These are phyloP conservation scores for Frieseomelitta varia DNA, from an alignment of 1,140 invertebrate genomes.

Conservation along the genomic window DNA sequence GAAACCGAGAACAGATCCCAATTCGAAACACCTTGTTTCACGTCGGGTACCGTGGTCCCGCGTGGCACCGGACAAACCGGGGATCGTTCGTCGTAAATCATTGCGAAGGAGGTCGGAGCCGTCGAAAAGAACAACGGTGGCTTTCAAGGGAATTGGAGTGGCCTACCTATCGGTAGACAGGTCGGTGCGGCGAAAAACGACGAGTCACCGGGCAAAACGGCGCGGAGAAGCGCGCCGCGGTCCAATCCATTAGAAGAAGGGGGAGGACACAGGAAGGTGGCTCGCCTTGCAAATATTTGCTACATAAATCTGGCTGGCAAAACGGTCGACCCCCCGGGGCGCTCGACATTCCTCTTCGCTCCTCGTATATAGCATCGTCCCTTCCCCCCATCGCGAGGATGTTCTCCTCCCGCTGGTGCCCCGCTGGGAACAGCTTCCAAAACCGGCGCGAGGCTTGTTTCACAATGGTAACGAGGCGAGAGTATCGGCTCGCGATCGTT, in stretches of 20 bases:
- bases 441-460: slow-evolving; percentile 36
- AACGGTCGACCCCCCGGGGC: slow-evolving; percentile 53
- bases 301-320: slow-evolving; percentile 66
- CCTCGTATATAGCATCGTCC: slow-evolving; percentile 14
- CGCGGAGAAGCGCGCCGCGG: slow-evolving; percentile 32
- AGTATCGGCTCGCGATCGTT: slow-evolving; percentile 37
- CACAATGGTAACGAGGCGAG: slow-evolving; percentile 41
- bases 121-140: slow-evolving; percentile 35
- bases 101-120: background rate
- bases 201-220: slow-evolving; percentile 40
- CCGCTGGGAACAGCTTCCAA: slow-evolving; percentile 46
- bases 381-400: too few species aligned
- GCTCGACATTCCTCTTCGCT: slow-evolving; percentile 57
- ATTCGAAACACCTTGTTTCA: background rate
- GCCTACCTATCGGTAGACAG: slow-evolving; percentile 32
- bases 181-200: slow-evolving; percentile 40
- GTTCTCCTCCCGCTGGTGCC: background rate
- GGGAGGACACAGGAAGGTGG: slow-evolving; percentile 16
- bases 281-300: slow-evolving; percentile 74
- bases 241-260: slow-evolving; percentile 70
- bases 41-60: too few species aligned
- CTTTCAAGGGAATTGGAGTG: slow-evolving; percentile 67
- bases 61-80: background rate
- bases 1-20: background rate
- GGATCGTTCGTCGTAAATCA: slow-evolving; percentile 1